Conservation (phyloP, 2,888 invertebrate species). For the Diarsia dahlii region DNA sequence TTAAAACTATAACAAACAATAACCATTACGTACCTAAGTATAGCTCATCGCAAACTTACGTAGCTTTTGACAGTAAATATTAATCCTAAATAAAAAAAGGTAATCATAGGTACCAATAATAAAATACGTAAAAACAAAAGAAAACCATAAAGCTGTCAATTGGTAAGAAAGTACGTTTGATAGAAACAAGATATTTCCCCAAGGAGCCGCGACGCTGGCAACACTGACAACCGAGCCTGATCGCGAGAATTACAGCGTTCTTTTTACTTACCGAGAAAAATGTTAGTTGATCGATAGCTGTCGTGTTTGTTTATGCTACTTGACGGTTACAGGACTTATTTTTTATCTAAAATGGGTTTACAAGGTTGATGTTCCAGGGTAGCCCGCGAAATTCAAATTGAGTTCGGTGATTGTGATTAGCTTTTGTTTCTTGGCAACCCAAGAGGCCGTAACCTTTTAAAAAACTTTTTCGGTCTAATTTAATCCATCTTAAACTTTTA, state of each 20-base stretch:
- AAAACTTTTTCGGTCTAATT: not conserved
- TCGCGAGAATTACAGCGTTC: slow-evolving; percentile 50
- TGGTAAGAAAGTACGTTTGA: slow-evolving; percentile 50
- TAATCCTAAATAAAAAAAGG: slow-evolving; percentile 20
- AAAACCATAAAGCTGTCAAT: slow-evolving; percentile 55
- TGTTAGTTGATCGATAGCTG: slow-evolving; percentile 51
- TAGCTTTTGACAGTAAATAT: slow-evolving; percentile 2
- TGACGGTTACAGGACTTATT: slow-evolving; percentile 5
- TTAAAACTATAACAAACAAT: not conserved
- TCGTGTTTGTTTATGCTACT: slow-evolving; percentile 27
- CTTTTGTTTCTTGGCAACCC: slow-evolving; percentile 3
- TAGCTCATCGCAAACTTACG: not conserved
- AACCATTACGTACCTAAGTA: too few relatives aligned
- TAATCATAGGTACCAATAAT: slow-evolving; percentile 25
- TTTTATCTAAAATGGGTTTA: slow-evolving; percentile 11
- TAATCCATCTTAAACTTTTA: not conserved
- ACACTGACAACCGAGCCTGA: slow-evolving; percentile 38
- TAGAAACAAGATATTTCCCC: slow-evolving; percentile 61
- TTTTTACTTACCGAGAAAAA: slow-evolving; percentile 41
- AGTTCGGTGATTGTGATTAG: slow-evolving; percentile 7
- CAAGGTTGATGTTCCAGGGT: too few relatives aligned
- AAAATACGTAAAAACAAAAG: slow-evolving; percentile 15
- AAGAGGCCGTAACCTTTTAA: not conserved
- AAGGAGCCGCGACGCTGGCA: slow-evolving; percentile 35
- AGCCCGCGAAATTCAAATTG: too few relatives aligned